Base-by-base conservation (phyloP, 1,140 invertebrate species). In the Diabrotica undecimpunctata region DNA sequence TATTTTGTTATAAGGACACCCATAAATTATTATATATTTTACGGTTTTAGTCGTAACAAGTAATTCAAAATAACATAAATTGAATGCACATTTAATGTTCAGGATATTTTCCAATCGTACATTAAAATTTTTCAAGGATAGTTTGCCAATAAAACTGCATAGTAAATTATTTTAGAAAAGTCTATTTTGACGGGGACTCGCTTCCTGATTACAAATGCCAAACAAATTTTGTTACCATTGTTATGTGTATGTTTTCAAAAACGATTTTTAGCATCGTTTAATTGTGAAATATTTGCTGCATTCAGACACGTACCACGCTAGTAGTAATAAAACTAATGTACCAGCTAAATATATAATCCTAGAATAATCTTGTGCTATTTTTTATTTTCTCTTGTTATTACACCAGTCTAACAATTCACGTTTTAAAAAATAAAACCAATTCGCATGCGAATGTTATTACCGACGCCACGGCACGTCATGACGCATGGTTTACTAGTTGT, bases 251-350 rank as follows among this genome's bases (percentile, higher is more conserved):
- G n/a, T 46, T 46, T 46, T 46, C 41, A n/a, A 46, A 46, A 46
- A n/a, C 41, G 41, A 46, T n/a, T 46, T 46, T 46, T 46, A 46
- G n/a, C 41, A 46, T 46, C 8, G n/a, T 46, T 46, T 46, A 46
- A n/a, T 46, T 46, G 41, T 46, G 41, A 46, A 46, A 46, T 46
- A 46, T 46, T 46, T 46, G 41, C n/a, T 46, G 41, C 41, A 46
- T n/a, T 46, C n/a, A 46, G n/a, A n/a, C 41, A 46, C 41, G 41
- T 46, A 10, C 41, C 4, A 46, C 41, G 41, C n/a, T n/a, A 25
- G 25, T 25, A n/a, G 41, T 6, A 10, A 46, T 10, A 46, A 46
- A 46, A 46, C n/a, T 3, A 46, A 46, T 46, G 8, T 46, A 46
- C 2, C 41, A 46, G 41, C 41, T 46, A 46, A 46, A 46, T 46